phyloP scores from a whole-genome alignment of 2,113 vertebrate species.

The Hemibagrus wyckioides region DNA sequence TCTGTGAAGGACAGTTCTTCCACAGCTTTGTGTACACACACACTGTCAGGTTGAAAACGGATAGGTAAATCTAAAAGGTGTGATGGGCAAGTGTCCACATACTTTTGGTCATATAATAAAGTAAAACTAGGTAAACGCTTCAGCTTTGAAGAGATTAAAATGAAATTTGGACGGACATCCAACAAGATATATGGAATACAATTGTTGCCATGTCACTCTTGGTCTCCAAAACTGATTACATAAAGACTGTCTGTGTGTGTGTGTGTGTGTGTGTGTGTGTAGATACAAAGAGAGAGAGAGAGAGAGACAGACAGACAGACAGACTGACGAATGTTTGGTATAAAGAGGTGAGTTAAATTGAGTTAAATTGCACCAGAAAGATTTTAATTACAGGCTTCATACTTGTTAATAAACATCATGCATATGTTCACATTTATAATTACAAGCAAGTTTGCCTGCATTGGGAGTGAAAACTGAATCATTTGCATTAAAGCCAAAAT shows the following conservation, averaged over 20 bases:
- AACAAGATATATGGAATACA: neutral
- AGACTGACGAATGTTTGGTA: neutral
- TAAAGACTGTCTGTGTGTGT: neutral
- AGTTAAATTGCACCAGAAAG: neutral
- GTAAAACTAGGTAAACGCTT: neutral
- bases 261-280: neutral
- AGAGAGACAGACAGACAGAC: too few relatives aligned
- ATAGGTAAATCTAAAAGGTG: neutral
- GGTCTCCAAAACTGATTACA: neutral
- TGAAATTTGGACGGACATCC: neutral
- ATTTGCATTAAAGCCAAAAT: too few relatives aligned
- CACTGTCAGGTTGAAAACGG: neutral
- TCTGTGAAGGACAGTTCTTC: neutral
- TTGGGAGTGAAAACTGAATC: neutral
- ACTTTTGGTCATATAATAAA: neutral
- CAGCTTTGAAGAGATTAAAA: neutral
- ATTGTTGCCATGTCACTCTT: neutral
- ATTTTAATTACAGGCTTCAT: too few relatives aligned
- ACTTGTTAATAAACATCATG: too few relatives aligned
- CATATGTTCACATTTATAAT: too few relatives aligned
- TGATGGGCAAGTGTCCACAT: neutral
- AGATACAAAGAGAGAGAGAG: neutral
- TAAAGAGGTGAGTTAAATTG: neutral
- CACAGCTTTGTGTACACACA: neutral
- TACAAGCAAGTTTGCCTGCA: neutral